A percentile compares a stretch with the other conserved stretches of the same genome.
Evolutionary conservation across 2,888 invertebrate species (phyloP).

Genomic region (Brachypterus glaber): DNA sequence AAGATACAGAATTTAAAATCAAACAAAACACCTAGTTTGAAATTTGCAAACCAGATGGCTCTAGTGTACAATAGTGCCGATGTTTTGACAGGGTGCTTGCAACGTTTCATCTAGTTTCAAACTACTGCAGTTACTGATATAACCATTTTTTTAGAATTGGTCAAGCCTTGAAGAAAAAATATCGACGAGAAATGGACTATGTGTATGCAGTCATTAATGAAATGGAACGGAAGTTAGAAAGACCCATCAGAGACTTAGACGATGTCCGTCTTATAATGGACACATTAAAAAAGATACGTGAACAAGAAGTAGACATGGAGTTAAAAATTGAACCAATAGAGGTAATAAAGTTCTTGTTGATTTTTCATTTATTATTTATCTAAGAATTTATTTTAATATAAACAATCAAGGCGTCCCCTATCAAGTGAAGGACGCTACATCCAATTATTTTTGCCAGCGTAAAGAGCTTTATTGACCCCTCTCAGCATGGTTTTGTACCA

Average conservation of each 20-base stretch:
- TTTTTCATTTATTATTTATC: neutral
- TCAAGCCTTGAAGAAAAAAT: slow-evolving; percentile 80
- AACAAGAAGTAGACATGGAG: slow-evolving; percentile 94
- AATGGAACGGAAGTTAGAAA: slow-evolving; percentile 79
- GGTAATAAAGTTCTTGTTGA: slow-evolving; percentile 43
- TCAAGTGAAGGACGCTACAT: no score
- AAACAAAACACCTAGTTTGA: no score
- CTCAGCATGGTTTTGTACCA: no score
- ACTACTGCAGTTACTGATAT: no score
- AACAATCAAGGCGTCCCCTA: neutral
- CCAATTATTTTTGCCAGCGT: no score
- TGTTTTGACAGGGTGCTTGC: no score
- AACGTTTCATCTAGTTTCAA: no score
- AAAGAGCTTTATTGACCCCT: no score
- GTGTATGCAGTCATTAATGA: slow-evolving; percentile 88
- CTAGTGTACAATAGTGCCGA: no score
- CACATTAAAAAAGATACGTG: slow-evolving; percentile 82
- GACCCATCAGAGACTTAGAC: slow-evolving; percentile 84
- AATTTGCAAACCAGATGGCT: no score
- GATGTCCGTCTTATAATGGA: slow-evolving; percentile 93
- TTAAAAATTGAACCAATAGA: slow-evolving; percentile 88
- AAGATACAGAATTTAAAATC: no score
- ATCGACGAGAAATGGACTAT: slow-evolving; percentile 86
- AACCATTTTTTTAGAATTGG: slow-evolving; percentile 54
- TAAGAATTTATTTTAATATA: neutral